Base-by-base conservation (phyloP, 2,888 invertebrate genomes). In the Drosophila helvetica region DNA sequence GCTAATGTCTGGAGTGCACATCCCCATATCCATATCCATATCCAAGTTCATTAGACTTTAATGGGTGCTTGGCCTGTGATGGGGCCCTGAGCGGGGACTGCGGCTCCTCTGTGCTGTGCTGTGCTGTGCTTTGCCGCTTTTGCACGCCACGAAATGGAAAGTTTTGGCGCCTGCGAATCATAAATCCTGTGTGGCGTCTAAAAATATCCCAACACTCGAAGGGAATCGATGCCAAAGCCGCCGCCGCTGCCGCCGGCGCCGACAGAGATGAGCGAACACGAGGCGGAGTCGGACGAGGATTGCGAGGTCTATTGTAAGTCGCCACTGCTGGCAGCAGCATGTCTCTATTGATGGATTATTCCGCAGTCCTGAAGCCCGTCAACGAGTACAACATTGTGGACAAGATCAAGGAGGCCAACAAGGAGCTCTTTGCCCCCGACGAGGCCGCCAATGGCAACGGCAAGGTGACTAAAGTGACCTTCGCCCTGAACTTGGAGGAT, bases 341-440 rank as follows among this genome's bases (percentile, higher is more conserved):
- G 78, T 72, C 80, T 53, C 62, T 83, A 27, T 69, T 87, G 58
- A 65, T 85, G 71, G 78, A 83, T 78, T 86, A 75, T 59, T 75
- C 75, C 68, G 55, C 75, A 91, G 91, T 91, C 79, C 84, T 91
- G 48, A 91, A 90, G 67, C 91, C 91, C 9, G 92, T 93, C 38
- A 93, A 93, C 67, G 93, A 93, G 52, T 94, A 94, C 85, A 93
- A 93, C 80, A 93, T 94, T 66, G 91, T 92, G 68, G 93, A 93
- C 79, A 93, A 93, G 90, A 92, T 94, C 17, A 93, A 92, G 81
- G 92, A 93, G 80, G 93, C 93, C 46, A 94, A 94, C 82, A 91
- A 92, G 69, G 92, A 92, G 79, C 86, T 93, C 15, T 93, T 93
- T 73, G 91, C 91, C 4, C 77, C 80, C 33, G 77, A 75, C 12